Percentiles rank a stretch among this genome's conserved stretches.
These are phyloP conservation scores for Drosophila ogumai DNA, from an alignment of 1,140 invertebrate genomes.

Conservation along the genomic window DNA sequence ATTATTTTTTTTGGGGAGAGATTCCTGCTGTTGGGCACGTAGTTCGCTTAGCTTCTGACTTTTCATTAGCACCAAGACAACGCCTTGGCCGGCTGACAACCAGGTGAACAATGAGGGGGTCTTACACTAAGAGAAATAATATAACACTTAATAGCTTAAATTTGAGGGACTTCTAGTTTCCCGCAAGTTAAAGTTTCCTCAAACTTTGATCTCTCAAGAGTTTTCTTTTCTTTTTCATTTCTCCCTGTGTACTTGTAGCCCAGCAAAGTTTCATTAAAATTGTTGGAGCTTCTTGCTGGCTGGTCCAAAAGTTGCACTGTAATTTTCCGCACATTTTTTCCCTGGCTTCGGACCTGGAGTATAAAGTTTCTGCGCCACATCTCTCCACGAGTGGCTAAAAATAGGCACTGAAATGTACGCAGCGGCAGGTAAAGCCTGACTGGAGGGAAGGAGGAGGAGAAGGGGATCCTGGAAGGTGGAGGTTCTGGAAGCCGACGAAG, in stretches of 20 bases:
- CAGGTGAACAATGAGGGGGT: conserved; percentile 3
- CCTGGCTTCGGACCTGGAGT: conserved; percentile 10
- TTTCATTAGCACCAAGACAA: conserved; percentile 73
- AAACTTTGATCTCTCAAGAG: not conserved
- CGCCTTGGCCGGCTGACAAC: conserved; percentile 35
- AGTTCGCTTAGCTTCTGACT: conserved; percentile 58
- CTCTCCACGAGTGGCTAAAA: conserved; percentile 48
- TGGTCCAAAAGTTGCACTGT: conserved; percentile 69
- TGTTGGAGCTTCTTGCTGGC: conserved; percentile 33
- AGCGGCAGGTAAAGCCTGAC: conserved; percentile 1
- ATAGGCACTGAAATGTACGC: conserved; percentile 41
- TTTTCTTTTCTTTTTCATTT: not conserved
- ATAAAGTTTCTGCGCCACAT: conserved; percentile 44
- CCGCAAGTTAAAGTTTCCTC: not conserved
- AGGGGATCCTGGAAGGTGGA: not conserved
- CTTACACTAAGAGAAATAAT: not conserved
- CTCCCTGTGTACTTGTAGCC: not conserved
- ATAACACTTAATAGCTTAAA: too few species aligned
- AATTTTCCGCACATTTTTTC: conserved; percentile 56
- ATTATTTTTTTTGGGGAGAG: conserved; percentile 62
- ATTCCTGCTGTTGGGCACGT: conserved; percentile 56
- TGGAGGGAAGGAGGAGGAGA: not conserved
- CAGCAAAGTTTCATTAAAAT: conserved; percentile 78
- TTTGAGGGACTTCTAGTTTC: not conserved
- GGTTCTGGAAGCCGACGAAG: conserved; percentile 17